Evolutionary conservation across 1,140 invertebrate species (phyloP).

Genomic region (Pollicipes pollicipes): DNA sequence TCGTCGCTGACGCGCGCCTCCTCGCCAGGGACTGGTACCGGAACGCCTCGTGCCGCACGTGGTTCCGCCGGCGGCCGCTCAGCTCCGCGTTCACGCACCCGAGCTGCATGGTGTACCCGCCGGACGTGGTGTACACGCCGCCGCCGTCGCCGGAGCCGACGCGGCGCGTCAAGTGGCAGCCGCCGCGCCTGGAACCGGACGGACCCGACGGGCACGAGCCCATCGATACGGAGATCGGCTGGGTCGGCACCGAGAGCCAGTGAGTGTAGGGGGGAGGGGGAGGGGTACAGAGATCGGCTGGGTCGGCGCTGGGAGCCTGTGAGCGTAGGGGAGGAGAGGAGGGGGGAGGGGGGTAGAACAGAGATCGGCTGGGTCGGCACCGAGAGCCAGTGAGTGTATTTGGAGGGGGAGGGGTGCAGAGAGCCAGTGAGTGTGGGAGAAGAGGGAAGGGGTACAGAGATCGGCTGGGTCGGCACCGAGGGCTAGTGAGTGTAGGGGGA

Average conservation of each 20-base stretch:
- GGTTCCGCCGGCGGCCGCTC: conserved; percentile 61
- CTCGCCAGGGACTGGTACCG: conserved; percentile 57
- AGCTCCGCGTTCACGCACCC: conserved; percentile 66
- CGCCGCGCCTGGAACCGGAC: conserved; percentile 12
- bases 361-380: no score
- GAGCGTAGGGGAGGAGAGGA: no score
- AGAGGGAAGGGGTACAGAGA: no score
- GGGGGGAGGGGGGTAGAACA: no score
- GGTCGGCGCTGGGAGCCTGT: no score
- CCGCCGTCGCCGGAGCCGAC: conserved; percentile 33
- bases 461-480: no score
- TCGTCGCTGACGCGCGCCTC: no score
- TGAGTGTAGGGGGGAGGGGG: conserved; percentile 31
- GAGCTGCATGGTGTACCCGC: conserved; percentile 85
- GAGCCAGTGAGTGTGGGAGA: background rate
- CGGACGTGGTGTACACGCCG: conserved; percentile 46
- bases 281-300: background rate
- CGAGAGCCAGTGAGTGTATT: no score
- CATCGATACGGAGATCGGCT: conserved; percentile 59
- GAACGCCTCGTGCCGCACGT: conserved; percentile 67
- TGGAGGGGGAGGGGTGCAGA: background rate
- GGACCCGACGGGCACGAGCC: conserved; percentile 21
- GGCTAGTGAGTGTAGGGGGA: no score
- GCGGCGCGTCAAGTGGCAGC: background rate
- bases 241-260: conserved; percentile 69